Evolutionary conservation across 2,797 vertebrate species (phyloP).

Genomic region (Lates japonicus): DNA sequence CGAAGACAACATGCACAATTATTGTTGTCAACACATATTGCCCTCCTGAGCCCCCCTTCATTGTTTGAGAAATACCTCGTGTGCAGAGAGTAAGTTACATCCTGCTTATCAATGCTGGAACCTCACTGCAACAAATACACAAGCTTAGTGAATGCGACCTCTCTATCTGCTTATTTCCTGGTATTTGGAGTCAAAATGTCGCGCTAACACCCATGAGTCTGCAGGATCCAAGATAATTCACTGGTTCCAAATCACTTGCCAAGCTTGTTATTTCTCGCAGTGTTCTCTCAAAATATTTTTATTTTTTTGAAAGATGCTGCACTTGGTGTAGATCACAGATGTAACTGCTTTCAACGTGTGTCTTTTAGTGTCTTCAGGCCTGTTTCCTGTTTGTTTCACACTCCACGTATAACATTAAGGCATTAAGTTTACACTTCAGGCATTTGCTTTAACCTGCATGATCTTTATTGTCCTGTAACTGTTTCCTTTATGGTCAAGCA

Average conservation of each 20-base stretch:
- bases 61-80: slow-evolving; percentile 79
- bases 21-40: slow-evolving; percentile 64
- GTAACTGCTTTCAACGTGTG: slow-evolving; percentile 68
- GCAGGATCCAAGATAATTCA: slow-evolving; percentile 44
- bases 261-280: slow-evolving; percentile 78
- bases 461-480: slow-evolving; percentile 35
- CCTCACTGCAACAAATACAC: slow-evolving; percentile 76
- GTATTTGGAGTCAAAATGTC: slow-evolving; percentile 53
- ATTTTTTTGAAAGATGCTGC: slow-evolving; percentile 79
- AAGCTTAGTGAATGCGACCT: slow-evolving; percentile 69
- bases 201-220: slow-evolving; percentile 30
- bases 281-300: slow-evolving; percentile 70
- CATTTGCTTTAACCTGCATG: slow-evolving; percentile 51
- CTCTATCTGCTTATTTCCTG: slow-evolving; percentile 49
- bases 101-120: slow-evolving; percentile 78
- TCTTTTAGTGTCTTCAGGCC: slow-evolving; percentile 63
- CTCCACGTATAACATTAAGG: slow-evolving; percentile 38
- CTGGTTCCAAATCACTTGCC: slow-evolving; percentile 56
- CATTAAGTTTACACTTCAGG: slow-evolving; percentile 35
- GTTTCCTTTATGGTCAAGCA: slow-evolving; percentile 1
- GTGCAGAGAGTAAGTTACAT: slow-evolving; percentile 73
- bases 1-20: slow-evolving; percentile 82
- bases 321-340: slow-evolving; percentile 82
- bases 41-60: slow-evolving; percentile 19
- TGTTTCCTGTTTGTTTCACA: slow-evolving; percentile 51